Evolutionary conservation across 2,888 invertebrate genomes (phyloP).

Genomic region (Eueremaeus valkanovi): DNA sequence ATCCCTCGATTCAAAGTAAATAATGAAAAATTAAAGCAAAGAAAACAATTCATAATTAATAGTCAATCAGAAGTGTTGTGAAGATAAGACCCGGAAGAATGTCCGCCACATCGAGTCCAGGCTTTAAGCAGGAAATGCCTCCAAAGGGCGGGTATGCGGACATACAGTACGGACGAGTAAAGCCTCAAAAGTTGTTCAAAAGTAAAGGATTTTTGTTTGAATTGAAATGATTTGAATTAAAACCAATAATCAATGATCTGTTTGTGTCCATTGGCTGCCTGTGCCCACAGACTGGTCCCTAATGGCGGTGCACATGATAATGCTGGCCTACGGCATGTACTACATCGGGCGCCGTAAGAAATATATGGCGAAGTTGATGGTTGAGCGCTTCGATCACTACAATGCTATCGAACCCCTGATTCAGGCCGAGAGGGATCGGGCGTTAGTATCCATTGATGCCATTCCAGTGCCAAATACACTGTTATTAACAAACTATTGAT

Average conservation of each 20-base stretch:
- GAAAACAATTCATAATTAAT: too few species aligned
- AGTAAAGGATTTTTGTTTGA: slow-evolving; percentile 19
- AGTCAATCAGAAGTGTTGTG: too few species aligned
- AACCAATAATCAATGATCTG: not conserved
- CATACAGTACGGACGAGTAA: slow-evolving; percentile 54
- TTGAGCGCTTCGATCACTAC: slow-evolving; percentile 72
- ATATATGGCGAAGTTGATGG: slow-evolving; percentile 50
- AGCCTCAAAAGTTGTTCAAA: slow-evolving; percentile 35
- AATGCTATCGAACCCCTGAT: slow-evolving; percentile 72
- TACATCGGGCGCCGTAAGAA: slow-evolving; percentile 8
- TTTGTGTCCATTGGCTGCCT: too few species aligned
- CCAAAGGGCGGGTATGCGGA: slow-evolving; percentile 83
- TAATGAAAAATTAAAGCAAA: too few species aligned
- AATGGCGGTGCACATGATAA: slow-evolving; percentile 1
- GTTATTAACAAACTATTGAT: too few species aligned
- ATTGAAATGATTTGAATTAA: not conserved
- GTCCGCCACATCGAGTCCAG: slow-evolving; percentile 20
- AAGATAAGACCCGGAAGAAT: not conserved
- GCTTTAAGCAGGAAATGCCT: slow-evolving; percentile 79
- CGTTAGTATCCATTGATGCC: slow-evolving; percentile 53
- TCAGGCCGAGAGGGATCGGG: slow-evolving; percentile 77
- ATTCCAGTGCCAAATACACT: not conserved
- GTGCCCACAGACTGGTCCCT: slow-evolving; percentile 26
- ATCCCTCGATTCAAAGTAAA: too few species aligned
- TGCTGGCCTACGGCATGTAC: not conserved